A percentile compares a stretch with the other conserved stretches of the same genome.
phyloP scores from a whole-genome alignment of 64 coral and sea anemone species.

The Actinia tenebrosa region DNA sequence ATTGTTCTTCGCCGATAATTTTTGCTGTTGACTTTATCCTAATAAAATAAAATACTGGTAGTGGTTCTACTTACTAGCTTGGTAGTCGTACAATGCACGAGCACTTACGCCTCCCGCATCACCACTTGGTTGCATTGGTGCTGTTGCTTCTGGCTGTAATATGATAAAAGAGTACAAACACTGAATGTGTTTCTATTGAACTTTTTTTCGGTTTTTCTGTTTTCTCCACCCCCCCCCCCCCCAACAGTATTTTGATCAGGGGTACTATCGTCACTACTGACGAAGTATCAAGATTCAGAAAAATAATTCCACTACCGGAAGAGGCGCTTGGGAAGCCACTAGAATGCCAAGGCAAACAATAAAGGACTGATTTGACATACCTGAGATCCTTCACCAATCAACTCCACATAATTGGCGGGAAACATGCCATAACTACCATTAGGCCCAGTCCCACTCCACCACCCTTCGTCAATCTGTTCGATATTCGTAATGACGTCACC shows the following conservation, averaged over 20 bases:
- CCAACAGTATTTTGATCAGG: too few relatives aligned
- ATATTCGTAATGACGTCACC: constrained; percentile 90
- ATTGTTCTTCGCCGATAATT: too few relatives aligned
- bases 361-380: background rate
- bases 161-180: too few relatives aligned
- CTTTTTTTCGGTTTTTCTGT: too few relatives aligned
- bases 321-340: background rate
- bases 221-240: too few relatives aligned
- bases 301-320: background rate
- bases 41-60: too few relatives aligned
- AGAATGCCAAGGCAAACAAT: too few relatives aligned
- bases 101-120: constrained; percentile 9
- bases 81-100: constrained; percentile 53
- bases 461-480: constrained; percentile 78
- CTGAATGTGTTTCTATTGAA: too few relatives aligned
- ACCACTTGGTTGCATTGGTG: background rate
- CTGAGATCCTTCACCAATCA: constrained; percentile 38
- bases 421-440: constrained; percentile 73
- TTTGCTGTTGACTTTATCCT: background rate
- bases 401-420: constrained; percentile 88
- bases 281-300: too few relatives aligned
- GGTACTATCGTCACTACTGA: too few relatives aligned
- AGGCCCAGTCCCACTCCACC: constrained; percentile 88
- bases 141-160: background rate
- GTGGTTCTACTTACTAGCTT: constrained; percentile 43